Conservation (phyloP, 1,140 invertebrate species). For the Streblospio benedicti region DNA sequence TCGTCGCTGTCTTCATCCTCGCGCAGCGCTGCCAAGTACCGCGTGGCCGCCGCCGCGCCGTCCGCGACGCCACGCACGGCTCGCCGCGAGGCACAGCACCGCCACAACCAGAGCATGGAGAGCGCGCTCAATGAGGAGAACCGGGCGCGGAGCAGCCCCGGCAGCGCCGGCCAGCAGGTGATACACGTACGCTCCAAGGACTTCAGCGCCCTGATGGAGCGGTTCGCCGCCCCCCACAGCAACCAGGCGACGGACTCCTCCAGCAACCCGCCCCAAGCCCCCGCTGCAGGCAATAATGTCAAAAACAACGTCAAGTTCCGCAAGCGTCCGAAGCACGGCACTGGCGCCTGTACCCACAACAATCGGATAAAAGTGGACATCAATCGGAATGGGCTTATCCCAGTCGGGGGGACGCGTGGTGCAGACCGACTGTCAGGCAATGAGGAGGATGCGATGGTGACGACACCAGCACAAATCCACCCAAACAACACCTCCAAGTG, state of each 20-base stretch:
- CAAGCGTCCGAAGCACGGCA: not conserved
- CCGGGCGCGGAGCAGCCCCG: constrained; percentile 1
- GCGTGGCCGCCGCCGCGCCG: constrained; percentile 4
- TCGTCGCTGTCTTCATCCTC: no score
- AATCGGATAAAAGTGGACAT: constrained; percentile 29
- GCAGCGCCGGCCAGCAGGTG: no score
- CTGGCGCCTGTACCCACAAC: not conserved
- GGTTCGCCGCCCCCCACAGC: constrained; percentile 1
- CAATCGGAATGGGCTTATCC: constrained; percentile 27
- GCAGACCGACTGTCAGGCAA: not conserved
- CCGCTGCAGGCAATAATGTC: not conserved
- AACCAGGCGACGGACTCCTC: not conserved
- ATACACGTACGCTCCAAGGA: constrained; percentile 17
- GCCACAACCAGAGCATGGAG: constrained; percentile 1
- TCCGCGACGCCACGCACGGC: not conserved
- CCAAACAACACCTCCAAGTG: constrained; percentile 8
- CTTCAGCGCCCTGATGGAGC: constrained; percentile 16
- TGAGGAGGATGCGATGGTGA: not conserved
- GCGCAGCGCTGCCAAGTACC: constrained; percentile 17
- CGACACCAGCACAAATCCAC: not conserved
- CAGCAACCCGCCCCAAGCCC: not conserved
- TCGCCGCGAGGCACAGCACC: not conserved
- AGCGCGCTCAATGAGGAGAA: constrained; percentile 10
- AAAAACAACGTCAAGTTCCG: not conserved
- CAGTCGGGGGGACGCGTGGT: not conserved